phyloP scores from a whole-genome alignment of 35 echinoderm and acorn worm species.

The Apostichopus californicus region DNA sequence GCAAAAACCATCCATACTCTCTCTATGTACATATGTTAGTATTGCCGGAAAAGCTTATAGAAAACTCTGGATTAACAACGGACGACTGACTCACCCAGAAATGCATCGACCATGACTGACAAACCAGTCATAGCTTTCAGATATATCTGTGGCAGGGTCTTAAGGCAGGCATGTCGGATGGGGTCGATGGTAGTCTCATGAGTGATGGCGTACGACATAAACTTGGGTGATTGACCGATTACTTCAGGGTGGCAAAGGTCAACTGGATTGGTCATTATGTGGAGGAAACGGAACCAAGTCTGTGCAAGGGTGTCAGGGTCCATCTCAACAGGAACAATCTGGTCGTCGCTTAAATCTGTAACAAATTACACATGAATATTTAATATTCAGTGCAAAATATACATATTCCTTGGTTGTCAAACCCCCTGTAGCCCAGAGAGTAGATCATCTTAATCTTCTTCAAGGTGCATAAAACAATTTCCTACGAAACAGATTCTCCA shows the following conservation, averaged over 20 bases:
- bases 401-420: no score
- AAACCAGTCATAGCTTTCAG: constrained; percentile 89
- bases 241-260: constrained; percentile 88
- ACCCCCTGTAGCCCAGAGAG: no score
- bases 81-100: constrained; percentile 68
- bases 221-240: constrained; percentile 88
- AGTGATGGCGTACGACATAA: constrained; percentile 65
- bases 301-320: constrained; percentile 88
- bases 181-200: constrained; percentile 77
- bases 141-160: constrained; percentile 87
- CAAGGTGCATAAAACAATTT: no score
- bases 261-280: constrained; percentile 90
- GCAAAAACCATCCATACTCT: no score
- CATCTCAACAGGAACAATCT: constrained; percentile 85
- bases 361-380: neutral
- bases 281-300: constrained; percentile 94
- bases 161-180: constrained; percentile 79
- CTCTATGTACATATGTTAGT: no score
- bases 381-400: neutral
- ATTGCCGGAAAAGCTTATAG: no score
- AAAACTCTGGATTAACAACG: neutral
- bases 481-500: no score
- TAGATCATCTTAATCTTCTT: no score
- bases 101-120: constrained; percentile 92
- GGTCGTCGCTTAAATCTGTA: constrained; percentile 75